Evolutionary conservation across 2,797 vertebrate species (phyloP), one percentile per base, ranked within the genome.

Genomic region (Somateria mollissima): DNA sequence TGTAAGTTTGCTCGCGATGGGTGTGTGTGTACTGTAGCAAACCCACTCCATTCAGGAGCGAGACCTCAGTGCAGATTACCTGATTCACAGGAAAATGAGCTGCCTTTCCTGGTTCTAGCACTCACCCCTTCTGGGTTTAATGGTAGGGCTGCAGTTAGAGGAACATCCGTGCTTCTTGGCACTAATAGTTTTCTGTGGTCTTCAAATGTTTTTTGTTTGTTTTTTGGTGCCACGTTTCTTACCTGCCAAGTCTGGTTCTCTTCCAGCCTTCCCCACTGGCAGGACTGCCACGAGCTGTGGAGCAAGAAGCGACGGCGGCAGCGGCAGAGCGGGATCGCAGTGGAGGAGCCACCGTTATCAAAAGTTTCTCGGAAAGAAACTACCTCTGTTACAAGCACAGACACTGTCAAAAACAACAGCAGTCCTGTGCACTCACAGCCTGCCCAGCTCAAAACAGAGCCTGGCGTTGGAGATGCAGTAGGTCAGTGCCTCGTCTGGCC

Each of bases 261-360:
- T 96, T 96, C 27, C 95, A 99, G 99, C 97, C 98, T 99, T 85
- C 99, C 99, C 65, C 99, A 99, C 96, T 99, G 99, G 98, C 99
- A 99, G 97, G 99, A 99, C 94, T 99, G 99, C 94, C 99, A 99
- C 25, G 99, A 99, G 98, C 98, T 99, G 76, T 99, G 99, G 99
- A 99, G 99, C 97, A 99, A 99, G 98, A 99, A 99, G 94, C 98
- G 99, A 2, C 97, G 99, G 37, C 98, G 99, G 54, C 99, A 99
- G 71, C 98, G 99, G 92, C 99, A 99, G 90, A 99, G 99, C 7
- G 99, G 99, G 66, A 51, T 98, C 64, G 94, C 97, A 67, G 79
- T 98, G 27, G 99, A 99, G 94, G 99, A 99, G 69, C 98, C 98
- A 67, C 98, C 99, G 62, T 97, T 98, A 51, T 96, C 98, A 82